Base-by-base conservation (phyloP, 2,888 invertebrate species). In the Mellilla xanthometata region DNA sequence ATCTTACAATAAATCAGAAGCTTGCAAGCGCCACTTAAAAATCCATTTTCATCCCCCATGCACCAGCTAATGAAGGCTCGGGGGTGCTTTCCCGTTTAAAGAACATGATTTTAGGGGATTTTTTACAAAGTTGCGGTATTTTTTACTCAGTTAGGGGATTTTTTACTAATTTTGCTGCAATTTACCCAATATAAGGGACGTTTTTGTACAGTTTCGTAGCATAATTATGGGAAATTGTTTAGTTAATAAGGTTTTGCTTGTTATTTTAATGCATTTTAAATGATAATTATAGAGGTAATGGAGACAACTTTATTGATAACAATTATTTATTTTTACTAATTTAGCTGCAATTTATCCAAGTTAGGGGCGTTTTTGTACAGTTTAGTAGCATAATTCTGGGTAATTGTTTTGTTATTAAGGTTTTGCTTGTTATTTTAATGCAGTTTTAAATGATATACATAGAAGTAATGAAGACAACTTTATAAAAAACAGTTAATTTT, bases 1-100 rank as follows among this genome's bases (percentile, higher is more conserved):
- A 72, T 80, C 79, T 80, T 80, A 73, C 75, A 74, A 85, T 84
- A 85, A 85, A 86, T 86, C 83, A 82, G 69, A 13, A 35, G 40
- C 30, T 56, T 64, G 60, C 64, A 58, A 56, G 68, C 69, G 72
- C 76, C 80, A 81, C 77, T 81, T 82, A 80, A 83, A 81, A 82
- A 81, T 72, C 78, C 74, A 78, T 81, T 75, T 65, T 60, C 60
- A 67, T 57, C 65, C 55, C 57, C 66, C 62, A 51, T 48, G 24
- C 27, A 30, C 35, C 15, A 43, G 39, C 59, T 68, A 72, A 68
- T 71, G 71, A 65, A 71, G 67, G 68, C 62, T 57, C 49, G 49
- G 50, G 58, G 56, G 53, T 9, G 46, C 44, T 45, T 49, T 49
- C 39, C 50, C 48, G 39, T 45, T 36, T 59, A 60, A 66, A 62